Conservation (phyloP, 2,113 vertebrate genomes). For the Todiramphus chloris region DNA sequence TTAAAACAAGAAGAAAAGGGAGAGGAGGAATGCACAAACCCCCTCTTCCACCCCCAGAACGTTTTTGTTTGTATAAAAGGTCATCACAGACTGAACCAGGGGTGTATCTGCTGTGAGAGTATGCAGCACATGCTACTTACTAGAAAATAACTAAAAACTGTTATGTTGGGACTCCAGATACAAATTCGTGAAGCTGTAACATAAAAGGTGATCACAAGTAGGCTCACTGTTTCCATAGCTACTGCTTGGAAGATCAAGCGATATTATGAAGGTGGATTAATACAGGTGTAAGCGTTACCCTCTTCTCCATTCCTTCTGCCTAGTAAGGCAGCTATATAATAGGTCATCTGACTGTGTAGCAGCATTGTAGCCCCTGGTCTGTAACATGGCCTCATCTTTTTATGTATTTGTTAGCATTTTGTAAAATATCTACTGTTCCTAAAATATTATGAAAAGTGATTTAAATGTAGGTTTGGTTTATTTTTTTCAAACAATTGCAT, state of each 20-base stretch:
- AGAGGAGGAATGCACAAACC: neutral
- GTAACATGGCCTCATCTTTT: neutral
- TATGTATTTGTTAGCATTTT: neutral
- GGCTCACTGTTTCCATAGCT: neutral
- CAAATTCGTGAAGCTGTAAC: neutral
- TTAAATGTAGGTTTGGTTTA: neutral
- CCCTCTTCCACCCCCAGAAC: fast-evolving
- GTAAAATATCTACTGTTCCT: neutral
- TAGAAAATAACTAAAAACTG: no score
- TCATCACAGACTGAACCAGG: neutral
- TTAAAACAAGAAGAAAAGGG: neutral
- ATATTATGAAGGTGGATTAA: neutral
- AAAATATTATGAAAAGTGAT: neutral
- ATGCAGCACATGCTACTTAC: neutral
- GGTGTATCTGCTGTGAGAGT: neutral
- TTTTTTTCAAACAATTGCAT: neutral
- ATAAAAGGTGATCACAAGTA: neutral
- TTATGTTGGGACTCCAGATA: neutral
- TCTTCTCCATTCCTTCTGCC: neutral
- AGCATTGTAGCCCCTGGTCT: neutral
- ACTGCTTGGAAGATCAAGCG: neutral
- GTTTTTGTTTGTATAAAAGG: neutral
- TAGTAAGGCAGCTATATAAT: neutral
- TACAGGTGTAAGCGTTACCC: neutral
- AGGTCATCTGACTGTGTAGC: neutral